Base-by-base conservation (phyloP, 2,797 vertebrate genomes). In the Xenopus petersii region DNA sequence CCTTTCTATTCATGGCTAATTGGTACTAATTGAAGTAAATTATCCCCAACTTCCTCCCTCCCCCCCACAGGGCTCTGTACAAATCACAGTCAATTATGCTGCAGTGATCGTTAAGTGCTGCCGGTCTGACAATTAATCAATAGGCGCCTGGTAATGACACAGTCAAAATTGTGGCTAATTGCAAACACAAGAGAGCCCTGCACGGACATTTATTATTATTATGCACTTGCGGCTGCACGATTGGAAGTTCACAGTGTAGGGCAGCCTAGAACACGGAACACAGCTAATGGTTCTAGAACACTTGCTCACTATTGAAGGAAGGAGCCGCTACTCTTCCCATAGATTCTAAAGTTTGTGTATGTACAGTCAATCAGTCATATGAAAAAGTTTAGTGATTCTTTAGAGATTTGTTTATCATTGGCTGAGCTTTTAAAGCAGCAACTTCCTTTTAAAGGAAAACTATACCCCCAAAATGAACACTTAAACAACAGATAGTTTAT, bases 1-100 rank as follows among this genome's bases (percentile, higher is more conserved):
- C 46, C 3, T 33, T 54, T 51, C 10, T 65, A 12, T 17, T 12
- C 54, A n/a, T 11, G 63, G 55, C 21, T 66, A 36, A 66, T 59
- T 55, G 12, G 60, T 63, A 49, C 46, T 26, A 63, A 64, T 51
- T 36, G 60, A 16, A n/a, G 10, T 4, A 12, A 71, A 63, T 54
- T 64, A 15, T 48, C 13, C 13, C 1, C 10, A 21, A 9, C 36
- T 42, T 42, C 36, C 47, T 33, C 61, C 36, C 63, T 36, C 62
- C 56, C 36, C 58, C 36, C 36, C 36, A 42, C 36, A 42, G 17
- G 63, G 51, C 51, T 6, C 36, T 21, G 16, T 55, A 12, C 51
- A 48, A 64, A 66, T 73, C 21, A 59, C 63, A 48, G 63, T n/a
- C 63, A 59, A 65, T 73, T 73, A 66, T 64, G 7, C 49, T 3